Percentiles rank a stretch among this genome's conserved stretches.
These are phyloP conservation scores for Haemorhous mexicanus DNA, from an alignment of 2,113 vertebrate species.

Conservation along the genomic window DNA sequence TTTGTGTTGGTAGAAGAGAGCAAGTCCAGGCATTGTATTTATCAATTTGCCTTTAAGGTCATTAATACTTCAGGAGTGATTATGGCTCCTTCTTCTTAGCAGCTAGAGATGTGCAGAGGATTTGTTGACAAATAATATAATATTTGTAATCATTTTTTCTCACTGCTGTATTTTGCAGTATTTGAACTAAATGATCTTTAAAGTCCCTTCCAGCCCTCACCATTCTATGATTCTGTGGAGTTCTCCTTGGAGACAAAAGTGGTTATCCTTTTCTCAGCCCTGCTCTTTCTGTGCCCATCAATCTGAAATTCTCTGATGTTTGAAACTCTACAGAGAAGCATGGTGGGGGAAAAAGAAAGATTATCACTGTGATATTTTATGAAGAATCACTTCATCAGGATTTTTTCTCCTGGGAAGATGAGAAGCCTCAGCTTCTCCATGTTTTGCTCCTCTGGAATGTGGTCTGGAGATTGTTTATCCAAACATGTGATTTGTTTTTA, in stretches of 20 bases:
- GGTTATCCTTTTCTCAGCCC: constrained; percentile 2
- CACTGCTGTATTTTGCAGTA: neutral
- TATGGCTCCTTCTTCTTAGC: neutral
- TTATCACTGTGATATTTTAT: too few relatives aligned
- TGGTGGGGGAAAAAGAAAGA: neutral
- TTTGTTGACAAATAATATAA: constrained; percentile 27
- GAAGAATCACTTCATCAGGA: too few relatives aligned
- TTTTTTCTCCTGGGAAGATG: too few relatives aligned
- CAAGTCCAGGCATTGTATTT: neutral
- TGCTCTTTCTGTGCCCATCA: constrained; percentile 20
- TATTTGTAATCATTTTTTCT: neutral
- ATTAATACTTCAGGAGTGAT: neutral
- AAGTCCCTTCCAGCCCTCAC: neutral
- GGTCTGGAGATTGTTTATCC: too few relatives aligned
- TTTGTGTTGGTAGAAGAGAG: neutral
- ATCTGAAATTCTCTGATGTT: constrained; percentile 15
- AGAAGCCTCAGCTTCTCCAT: too few relatives aligned
- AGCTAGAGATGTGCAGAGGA: neutral
- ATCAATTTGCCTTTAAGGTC: neutral
- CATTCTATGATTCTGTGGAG: neutral
- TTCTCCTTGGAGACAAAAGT: neutral
- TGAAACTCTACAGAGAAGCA: neutral
- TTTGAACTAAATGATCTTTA: neutral
- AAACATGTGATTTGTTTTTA: too few relatives aligned
- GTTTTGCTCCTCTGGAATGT: too few relatives aligned